Evolutionary conservation across 2,113 vertebrate species (phyloP).

Genomic region (Bubo bubo): DNA sequence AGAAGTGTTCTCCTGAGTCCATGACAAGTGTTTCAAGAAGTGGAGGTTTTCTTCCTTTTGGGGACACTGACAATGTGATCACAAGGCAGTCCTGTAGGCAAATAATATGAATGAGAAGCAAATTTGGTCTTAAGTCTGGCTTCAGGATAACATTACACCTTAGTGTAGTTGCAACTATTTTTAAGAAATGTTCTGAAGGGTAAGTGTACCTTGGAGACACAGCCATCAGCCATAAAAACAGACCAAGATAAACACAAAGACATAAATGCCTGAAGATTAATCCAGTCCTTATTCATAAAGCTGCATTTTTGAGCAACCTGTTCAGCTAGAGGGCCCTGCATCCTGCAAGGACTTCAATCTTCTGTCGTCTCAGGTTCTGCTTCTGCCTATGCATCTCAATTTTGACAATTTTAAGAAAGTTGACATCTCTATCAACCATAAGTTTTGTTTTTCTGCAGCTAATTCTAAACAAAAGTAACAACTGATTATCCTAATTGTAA

Average conservation of each 20-base stretch:
- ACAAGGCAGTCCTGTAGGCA: not conserved
- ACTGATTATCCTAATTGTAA: not conserved
- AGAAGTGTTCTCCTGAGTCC: not conserved
- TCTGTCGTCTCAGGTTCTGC: not conserved
- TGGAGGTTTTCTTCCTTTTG: not conserved
- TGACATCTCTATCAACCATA: not conserved
- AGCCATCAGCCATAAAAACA: not conserved
- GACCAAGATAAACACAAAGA: not conserved
- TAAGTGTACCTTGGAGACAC: not conserved
- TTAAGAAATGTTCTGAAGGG: not conserved
- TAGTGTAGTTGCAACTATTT: not conserved
- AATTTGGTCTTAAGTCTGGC: not conserved
- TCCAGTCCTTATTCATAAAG: not conserved
- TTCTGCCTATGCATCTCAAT: not conserved
- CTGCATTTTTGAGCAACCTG: not conserved
- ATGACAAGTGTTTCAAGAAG: not conserved
- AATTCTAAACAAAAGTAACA: conserved; percentile 2
- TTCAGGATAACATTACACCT: not conserved
- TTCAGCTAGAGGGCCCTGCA: not conserved
- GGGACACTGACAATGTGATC: not conserved
- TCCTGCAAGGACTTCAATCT: not conserved
- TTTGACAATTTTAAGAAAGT: not conserved
- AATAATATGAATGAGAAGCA: not conserved
- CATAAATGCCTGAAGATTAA: not conserved
- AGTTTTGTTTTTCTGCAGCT: not conserved